Evolutionary conservation across 2,797 vertebrate genomes (phyloP).

Genomic region (Poecilia wingei): DNA sequence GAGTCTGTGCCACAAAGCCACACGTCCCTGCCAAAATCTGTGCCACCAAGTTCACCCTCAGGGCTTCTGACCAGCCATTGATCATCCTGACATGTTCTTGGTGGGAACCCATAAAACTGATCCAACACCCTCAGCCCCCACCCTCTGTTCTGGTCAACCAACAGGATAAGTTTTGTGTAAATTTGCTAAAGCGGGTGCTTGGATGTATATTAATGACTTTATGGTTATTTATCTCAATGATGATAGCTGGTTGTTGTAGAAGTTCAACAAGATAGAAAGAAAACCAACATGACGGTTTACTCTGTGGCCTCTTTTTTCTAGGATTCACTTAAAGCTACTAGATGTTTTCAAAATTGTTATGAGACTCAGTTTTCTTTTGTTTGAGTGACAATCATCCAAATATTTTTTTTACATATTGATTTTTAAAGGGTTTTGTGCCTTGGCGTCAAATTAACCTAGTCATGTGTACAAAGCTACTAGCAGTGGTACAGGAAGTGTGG

Average conservation of each 20-base stretch:
- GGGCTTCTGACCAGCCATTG: conserved; percentile 76
- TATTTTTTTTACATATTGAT: background rate
- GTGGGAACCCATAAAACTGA: conserved; percentile 69
- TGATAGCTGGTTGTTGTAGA: background rate
- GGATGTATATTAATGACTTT: conserved; percentile 7
- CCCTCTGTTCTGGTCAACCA: conserved; percentile 35
- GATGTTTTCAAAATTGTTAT: conserved; percentile 15
- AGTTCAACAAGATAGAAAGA: background rate
- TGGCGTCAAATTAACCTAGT: conserved; percentile 18
- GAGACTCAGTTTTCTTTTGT: conserved; percentile 1
- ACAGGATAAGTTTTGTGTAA: conserved; percentile 53
- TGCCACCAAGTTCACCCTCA: conserved; percentile 68
- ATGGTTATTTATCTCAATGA: background rate
- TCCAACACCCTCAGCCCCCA: conserved; percentile 48
- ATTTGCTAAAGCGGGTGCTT: conserved; percentile 17
- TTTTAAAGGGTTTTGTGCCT: background rate
- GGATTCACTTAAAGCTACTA: conserved; percentile 16
- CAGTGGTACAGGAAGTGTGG: conserved; percentile 73
- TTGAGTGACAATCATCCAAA: background rate
- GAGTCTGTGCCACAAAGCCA: conserved; percentile 45
- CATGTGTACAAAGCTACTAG: conserved; percentile 67
- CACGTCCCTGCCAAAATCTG: conserved; percentile 65
- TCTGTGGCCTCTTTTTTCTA: conserved; percentile 21
- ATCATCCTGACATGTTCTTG: conserved; percentile 84
- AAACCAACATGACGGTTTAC: conserved; percentile 43